Evolutionary conservation across 2,113 vertebrate species (phyloP).

Genomic region (Mobula birostris): DNA sequence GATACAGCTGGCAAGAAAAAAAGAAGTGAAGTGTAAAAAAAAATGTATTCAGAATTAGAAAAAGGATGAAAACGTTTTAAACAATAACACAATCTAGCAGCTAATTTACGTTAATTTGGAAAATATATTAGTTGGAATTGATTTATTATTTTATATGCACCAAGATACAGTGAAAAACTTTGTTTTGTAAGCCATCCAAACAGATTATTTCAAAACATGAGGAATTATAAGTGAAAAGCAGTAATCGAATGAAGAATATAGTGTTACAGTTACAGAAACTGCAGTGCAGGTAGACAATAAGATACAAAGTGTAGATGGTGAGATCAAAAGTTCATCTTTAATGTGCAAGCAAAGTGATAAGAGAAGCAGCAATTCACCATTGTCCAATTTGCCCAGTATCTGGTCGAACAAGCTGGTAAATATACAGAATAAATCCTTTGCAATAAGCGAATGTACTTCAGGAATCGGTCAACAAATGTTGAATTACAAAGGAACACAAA

Average conservation of each 20-base stretch:
- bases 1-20: neutral
- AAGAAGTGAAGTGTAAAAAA: neutral
- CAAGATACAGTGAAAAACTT: no score
- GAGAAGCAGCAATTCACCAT: neutral
- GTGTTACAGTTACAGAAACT: no score
- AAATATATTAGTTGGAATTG: neutral
- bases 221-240: no score
- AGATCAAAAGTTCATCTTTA: no score
- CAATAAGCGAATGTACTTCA: neutral
- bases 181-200: no score
- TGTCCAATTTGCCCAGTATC: neutral
- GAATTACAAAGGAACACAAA: neutral
- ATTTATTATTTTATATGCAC: no score
- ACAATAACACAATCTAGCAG: neutral
- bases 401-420: no score
- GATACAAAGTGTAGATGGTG: no score
- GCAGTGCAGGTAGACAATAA: no score
- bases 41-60: neutral
- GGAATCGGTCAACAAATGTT: neutral
- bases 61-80: neutral
- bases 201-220: no score
- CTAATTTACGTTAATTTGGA: neutral
- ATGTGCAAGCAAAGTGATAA: neutral
- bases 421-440: neutral
- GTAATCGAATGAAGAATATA: no score